Base-by-base conservation (phyloP, 2,113 vertebrate genomes). In the Equus quagga region DNA sequence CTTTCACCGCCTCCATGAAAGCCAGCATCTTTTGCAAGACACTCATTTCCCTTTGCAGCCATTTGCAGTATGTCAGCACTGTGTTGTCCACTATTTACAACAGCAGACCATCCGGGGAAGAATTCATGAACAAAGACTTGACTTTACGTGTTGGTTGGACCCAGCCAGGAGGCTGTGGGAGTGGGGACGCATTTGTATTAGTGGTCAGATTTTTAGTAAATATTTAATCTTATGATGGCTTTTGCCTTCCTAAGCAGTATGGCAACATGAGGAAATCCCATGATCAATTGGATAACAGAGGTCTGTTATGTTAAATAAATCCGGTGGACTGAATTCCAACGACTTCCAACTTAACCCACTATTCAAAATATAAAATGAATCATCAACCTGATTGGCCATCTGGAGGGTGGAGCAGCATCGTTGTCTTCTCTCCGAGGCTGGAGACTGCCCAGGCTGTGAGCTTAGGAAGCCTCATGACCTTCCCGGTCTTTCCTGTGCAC, bases 211-310 rank as follows among this genome's bases (percentile, higher is more conserved):
- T 80, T 54, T 54, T 54, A n/a, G 46, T 86, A 46, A 90, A 58
- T 58, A 79, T 73, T 78, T 83, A 56, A 92, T 67, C 31, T 24
- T 41, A 51, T 5, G 13, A 18, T 73, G 44, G 58, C 8, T 36
- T 89, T 62, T 84, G 15, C 79, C 96, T 91, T 92, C 36, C 69
- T 81, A 73, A 96, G 51, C 56, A 41, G 56, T 49, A 46, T 62
- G 75, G 14, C n/a, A 58, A n/a, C 62, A 62, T 84, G 5, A 56
- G 90, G 23, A 91, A 92, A 79, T 51, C 51, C 75, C 26, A 69
- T 31, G n/a, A 78, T 56, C 13, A 58, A 31, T 62, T 51, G 33
- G 33, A 24, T 54, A 87, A 80, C 51, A 81, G 82, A 70, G 46
- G 41, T 33, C 56, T 83, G 33, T 78, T 56, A 62, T 13, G 33